These are phyloP conservation scores for Lordiphosa fenestrarum DNA, from an alignment of 2,888 invertebrate species.

Conservation along the genomic window DNA sequence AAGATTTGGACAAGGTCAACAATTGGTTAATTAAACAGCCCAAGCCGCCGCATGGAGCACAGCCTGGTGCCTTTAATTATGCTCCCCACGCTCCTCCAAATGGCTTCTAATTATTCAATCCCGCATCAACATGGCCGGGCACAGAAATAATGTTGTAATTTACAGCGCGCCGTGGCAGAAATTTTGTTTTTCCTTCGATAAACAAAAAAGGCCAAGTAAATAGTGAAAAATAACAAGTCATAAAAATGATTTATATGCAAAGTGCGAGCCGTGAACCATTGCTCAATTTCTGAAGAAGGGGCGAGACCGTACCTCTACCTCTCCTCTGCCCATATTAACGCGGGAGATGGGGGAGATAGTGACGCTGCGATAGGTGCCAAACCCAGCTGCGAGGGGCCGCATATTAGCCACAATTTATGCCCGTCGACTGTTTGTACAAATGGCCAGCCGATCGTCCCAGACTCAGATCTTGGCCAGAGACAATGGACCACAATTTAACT, in stretches of 20 bases:
- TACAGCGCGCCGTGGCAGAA: conserved; percentile 31
- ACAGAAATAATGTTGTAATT: conserved; percentile 66
- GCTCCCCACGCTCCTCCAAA: conserved; percentile 6
- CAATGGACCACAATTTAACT: conserved; percentile 71
- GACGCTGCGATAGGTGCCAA: conserved; percentile 5
- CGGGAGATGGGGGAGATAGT: no score
- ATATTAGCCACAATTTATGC: conserved; percentile 74
- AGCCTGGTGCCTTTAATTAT: conserved; percentile 12
- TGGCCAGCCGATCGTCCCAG: conserved; percentile 18
- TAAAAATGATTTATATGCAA: conserved; percentile 75
- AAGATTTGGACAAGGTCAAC: conserved; percentile 41
- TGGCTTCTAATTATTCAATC: conserved; percentile 41
- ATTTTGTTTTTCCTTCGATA: conserved; percentile 38
- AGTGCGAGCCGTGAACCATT: conserved; percentile 56
- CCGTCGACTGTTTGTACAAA: conserved; percentile 64
- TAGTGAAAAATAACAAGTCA: conserved; percentile 74
- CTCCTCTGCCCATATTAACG: no score
- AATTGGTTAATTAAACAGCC: conserved; percentile 39
- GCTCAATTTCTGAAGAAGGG: conserved; percentile 17
- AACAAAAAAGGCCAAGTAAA: conserved; percentile 66
- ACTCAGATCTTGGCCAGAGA: conserved; percentile 34
- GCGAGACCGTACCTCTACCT: neutral
- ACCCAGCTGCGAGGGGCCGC: conserved; percentile 37
- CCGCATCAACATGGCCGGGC: conserved; percentile 35
- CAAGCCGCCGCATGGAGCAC: conserved; percentile 12